phyloP scores from a whole-genome alignment of 2,888 invertebrate genomes.

The Isoperla grammatica region DNA sequence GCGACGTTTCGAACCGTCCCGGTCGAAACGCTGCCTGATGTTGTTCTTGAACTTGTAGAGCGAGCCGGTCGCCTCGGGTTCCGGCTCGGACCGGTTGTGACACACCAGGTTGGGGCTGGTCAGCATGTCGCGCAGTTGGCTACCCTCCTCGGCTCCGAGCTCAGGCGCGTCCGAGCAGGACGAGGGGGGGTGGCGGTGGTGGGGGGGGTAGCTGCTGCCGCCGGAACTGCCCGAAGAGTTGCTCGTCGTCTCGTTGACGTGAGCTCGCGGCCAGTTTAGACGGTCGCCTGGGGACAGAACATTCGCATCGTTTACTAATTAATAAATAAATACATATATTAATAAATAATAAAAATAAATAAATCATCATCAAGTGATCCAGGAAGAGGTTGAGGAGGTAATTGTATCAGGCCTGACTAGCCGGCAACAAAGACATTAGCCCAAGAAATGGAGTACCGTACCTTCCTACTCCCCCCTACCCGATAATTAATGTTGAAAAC shows the following conservation, averaged over 20 bases:
- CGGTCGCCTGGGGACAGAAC: conserved; percentile 39
- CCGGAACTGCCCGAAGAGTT: conserved; percentile 52
- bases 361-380: no score
- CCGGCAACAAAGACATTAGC: no score
- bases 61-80: not conserved
- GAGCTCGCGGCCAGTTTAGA: conserved; percentile 40
- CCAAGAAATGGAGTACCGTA: no score
- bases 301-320: no score
- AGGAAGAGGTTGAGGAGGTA: no score
- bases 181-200: conserved; percentile 34
- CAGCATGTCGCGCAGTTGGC: conserved; percentile 44
- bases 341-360: no score
- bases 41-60: conserved; percentile 89
- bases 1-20: conserved; percentile 33
- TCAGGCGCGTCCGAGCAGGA: conserved; percentile 39
- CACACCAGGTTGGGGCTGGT: conserved; percentile 31
- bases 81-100: conserved; percentile 6
- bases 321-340: no score
- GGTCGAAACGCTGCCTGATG: conserved; percentile 79
- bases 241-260: conserved; percentile 43
- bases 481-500: no score
- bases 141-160: conserved; percentile 40
- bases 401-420: no score
- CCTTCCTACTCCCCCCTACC: no score
- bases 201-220: conserved; percentile 33